Percentiles rank a stretch among this genome's conserved stretches.
Evolutionary conservation across 2,797 vertebrate genomes (phyloP).

Genomic region (Xiphophorus birchmanni): DNA sequence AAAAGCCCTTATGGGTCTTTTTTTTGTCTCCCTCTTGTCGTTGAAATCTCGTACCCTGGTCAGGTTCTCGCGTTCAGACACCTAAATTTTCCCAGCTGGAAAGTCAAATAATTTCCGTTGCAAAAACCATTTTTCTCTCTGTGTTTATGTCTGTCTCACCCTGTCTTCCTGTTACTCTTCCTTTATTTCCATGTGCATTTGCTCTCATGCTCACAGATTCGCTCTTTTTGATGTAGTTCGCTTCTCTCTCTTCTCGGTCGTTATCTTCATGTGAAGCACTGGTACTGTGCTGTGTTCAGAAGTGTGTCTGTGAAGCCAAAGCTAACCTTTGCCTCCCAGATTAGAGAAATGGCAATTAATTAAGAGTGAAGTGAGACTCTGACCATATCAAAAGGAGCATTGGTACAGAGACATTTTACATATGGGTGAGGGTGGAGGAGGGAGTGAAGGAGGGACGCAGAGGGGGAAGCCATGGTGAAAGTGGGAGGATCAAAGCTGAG

Average conservation of each 20-base stretch:
- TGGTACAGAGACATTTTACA: conserved; percentile 64
- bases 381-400: conserved; percentile 67
- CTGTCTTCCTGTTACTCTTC: conserved; percentile 9
- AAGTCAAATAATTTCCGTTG: conserved; percentile 65
- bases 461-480: conserved; percentile 46
- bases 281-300: conserved; percentile 48
- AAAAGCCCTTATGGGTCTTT: conserved; percentile 46
- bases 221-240: conserved; percentile 16
- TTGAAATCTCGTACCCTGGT: conserved; percentile 61
- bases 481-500: conserved; percentile 73
- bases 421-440: conserved; percentile 47
- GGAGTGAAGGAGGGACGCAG: conserved; percentile 22
- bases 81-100: conserved; percentile 56
- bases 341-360: conserved; percentile 71
- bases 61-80: conserved; percentile 63
- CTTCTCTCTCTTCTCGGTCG: conserved; percentile 17
- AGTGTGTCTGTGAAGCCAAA: conserved; percentile 60
- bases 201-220: conserved; percentile 20
- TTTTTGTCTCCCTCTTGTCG: conserved; percentile 40
- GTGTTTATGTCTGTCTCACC: conserved; percentile 30
- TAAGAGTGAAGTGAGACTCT: conserved; percentile 56
- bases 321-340: conserved; percentile 61
- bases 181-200: conserved; percentile 12
- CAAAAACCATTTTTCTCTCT: conserved; percentile 31
- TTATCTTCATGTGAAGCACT: conserved; percentile 31